Conservation (phyloP, 2,888 invertebrate species). For the Protula sp. region DNA sequence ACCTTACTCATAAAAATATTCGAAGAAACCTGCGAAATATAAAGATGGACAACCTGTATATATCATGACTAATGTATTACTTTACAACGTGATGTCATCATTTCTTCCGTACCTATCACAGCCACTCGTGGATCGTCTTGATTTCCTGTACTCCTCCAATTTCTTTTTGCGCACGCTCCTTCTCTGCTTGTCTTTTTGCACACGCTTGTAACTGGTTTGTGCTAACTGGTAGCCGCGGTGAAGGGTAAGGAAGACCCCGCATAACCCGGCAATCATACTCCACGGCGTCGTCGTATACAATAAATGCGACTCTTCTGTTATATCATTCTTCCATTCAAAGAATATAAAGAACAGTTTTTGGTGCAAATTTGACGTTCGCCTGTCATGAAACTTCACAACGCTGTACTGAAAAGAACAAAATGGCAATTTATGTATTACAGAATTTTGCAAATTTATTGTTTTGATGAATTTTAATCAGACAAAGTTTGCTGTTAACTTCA, state of each 20-base stretch:
- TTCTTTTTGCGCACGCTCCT: conserved; percentile 18
- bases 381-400: conserved; percentile 21
- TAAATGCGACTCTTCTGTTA: conserved; percentile 24
- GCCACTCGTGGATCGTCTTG: too few species aligned
- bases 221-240: conserved; percentile 26
- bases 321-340: conserved; percentile 29
- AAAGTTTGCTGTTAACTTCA: too few species aligned
- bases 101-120: too few species aligned
- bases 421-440: too few species aligned
- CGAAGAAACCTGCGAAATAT: too few species aligned
- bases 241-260: conserved; percentile 26
- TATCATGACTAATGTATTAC: too few species aligned
- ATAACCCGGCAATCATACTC: conserved; percentile 24
- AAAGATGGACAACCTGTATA: too few species aligned
- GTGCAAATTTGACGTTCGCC: conserved; percentile 6
- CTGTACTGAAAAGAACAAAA: conserved; percentile 24
- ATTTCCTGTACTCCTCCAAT: conserved; percentile 14
- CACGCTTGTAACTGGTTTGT: conserved; percentile 14
- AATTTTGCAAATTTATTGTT: too few species aligned
- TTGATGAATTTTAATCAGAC: too few species aligned
- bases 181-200: conserved; percentile 21
- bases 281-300: conserved; percentile 25
- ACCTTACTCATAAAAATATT: too few species aligned
- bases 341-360: conserved; percentile 25
- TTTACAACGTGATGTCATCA: too few species aligned